Evolutionary conservation across 2,797 vertebrate species (phyloP).

Genomic region (Crenichthys baileyi): DNA sequence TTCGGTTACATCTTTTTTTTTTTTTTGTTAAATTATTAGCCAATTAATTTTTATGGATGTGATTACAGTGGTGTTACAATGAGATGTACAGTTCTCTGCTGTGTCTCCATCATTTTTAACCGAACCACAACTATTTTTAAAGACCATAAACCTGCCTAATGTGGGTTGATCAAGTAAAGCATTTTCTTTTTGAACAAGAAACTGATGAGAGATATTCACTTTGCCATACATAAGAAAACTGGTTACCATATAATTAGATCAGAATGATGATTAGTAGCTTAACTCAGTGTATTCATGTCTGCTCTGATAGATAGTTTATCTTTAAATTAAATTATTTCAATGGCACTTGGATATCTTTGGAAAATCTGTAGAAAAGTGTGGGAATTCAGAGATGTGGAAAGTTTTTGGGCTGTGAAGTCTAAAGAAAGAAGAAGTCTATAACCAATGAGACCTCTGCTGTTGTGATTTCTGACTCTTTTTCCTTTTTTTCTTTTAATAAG

Average conservation of each 20-base stretch:
- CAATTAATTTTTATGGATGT: background rate
- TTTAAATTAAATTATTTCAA: background rate
- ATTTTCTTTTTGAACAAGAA: background rate
- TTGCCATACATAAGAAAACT: background rate
- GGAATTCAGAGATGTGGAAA: background rate
- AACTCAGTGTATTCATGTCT: background rate
- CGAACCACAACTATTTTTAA: background rate
- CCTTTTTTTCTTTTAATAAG: background rate
- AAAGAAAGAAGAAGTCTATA: background rate
- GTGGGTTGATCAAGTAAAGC: too few species aligned
- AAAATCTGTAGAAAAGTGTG: background rate
- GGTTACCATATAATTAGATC: background rate
- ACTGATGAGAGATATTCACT: background rate
- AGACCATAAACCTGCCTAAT: too few species aligned
- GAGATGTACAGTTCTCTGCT: background rate
- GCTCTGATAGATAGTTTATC: background rate
- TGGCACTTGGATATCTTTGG: background rate
- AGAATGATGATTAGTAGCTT: background rate
- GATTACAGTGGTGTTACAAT: background rate
- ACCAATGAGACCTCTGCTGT: background rate
- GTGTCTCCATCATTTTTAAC: background rate
- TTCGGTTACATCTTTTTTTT: slow-evolving; percentile 3
- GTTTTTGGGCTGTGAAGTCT: background rate
- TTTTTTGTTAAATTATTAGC: background rate
- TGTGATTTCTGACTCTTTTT: background rate